Evolutionary conservation across 2,888 invertebrate species (phyloP).

Genomic region (Tricholauxania praeusta): DNA sequence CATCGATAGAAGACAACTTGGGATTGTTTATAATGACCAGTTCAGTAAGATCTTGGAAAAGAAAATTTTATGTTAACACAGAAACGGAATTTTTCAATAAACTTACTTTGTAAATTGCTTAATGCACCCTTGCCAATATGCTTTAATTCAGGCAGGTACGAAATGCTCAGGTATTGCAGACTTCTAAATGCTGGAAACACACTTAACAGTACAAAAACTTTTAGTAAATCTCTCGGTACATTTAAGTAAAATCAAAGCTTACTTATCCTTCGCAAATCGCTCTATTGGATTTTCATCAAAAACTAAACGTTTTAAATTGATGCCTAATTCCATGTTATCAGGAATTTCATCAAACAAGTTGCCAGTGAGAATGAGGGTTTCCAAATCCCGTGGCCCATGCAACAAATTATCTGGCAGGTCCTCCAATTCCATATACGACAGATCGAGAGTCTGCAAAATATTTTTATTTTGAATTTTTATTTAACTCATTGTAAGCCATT

Average conservation of each 20-base stretch:
- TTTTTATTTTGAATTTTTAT: not conserved
- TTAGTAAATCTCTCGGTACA: not conserved
- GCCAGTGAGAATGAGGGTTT: slow-evolving; percentile 76
- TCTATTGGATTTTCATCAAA: slow-evolving; percentile 79
- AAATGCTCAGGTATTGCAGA: slow-evolving; percentile 76
- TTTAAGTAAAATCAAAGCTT: slow-evolving; percentile 44
- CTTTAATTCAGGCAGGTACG: slow-evolving; percentile 74
- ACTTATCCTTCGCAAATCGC: slow-evolving; percentile 69
- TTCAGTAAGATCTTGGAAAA: slow-evolving; percentile 68
- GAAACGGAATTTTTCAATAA: no score
- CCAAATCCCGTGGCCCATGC: slow-evolving; percentile 76
- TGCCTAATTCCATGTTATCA: slow-evolving; percentile 72
- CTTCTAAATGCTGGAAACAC: slow-evolving; percentile 75
- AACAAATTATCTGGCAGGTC: slow-evolving; percentile 76
- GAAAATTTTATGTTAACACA: not conserved
- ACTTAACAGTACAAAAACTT: slow-evolving; percentile 64
- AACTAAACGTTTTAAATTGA: slow-evolving; percentile 73
- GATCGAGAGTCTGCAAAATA: slow-evolving; percentile 72
- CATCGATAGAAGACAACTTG: slow-evolving; percentile 72
- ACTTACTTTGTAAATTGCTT: slow-evolving; percentile 70
- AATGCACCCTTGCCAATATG: slow-evolving; percentile 72
- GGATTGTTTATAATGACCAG: slow-evolving; percentile 77
- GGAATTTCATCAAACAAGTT: slow-evolving; percentile 75
- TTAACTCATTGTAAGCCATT: not conserved
- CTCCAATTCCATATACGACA: slow-evolving; percentile 76